Base-by-base conservation (phyloP, 2,797 vertebrate genomes). In the Etheostoma nigrum region DNA sequence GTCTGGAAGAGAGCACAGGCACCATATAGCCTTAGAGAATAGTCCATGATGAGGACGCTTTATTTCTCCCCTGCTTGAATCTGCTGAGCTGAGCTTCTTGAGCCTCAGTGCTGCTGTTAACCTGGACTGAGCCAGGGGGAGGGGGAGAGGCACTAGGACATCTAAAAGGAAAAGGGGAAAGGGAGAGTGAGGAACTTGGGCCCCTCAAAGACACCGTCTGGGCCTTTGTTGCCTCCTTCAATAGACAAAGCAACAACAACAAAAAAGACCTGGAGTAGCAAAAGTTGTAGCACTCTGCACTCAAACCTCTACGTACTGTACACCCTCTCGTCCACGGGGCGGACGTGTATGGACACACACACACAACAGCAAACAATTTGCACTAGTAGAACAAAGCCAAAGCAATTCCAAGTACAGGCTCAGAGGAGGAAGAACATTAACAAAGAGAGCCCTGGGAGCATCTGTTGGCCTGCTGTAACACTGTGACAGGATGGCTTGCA, bases 21-120 rank as follows among this genome's bases (percentile, higher is more conserved):
- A 83, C 72, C 82, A 55, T 16, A 54, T 18, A 78, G 85, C 82
- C 82, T 70, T n/a, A 61, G 78, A 90, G 84, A 92, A 93, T 87
- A 89, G 86, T 85, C 84, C 87, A 77, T 86, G 90, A 93, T 90
- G 89, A 92, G 82, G 86, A 75, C 25, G 48, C 75, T 90, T 92
- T 79, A 73, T 25, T 55, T 63, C 66, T 23, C 30, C 42, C 44
- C 76, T 61, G 69, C 86, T 79, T 21, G 25, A 74, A 84, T 85
- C 44, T 89, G 87, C 81, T 71, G 81, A 88, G 82, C 76, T 68
- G 78, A 73, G 59, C 81, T 70, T 67, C 74, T 65, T 42, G 57
- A 87, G 79, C 40, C 81, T 63, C 63, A 23, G 81, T 66, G 8
- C 52, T 60, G 70, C 76, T 88, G 82, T 87, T 85, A 84, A 61